phyloP scores from a whole-genome alignment of 2,113 vertebrate genomes.

The Sialia sialis region DNA sequence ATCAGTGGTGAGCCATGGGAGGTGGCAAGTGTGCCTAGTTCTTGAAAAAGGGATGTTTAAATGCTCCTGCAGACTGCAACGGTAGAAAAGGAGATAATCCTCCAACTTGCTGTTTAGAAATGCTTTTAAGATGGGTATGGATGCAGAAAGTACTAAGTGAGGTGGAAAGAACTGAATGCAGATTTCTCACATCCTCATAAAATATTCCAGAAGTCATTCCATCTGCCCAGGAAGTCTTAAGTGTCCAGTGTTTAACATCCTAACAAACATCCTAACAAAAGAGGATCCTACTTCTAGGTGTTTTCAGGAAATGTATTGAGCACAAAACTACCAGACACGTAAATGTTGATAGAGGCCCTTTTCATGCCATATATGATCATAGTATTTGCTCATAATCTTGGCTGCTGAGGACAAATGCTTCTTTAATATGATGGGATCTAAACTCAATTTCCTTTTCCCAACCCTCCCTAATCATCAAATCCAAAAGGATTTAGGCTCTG shows the following conservation, averaged over 20 bases:
- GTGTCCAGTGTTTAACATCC: background rate
- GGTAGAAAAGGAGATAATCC: background rate
- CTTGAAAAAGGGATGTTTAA: background rate
- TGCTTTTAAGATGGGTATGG: background rate
- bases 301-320: background rate
- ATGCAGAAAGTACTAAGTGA: background rate
- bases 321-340: background rate
- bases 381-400: background rate
- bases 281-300: background rate
- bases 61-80: background rate
- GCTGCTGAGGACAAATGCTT: background rate
- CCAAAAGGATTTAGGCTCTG: conserved; percentile 32
- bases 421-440: conserved; percentile 2
- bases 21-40: background rate
- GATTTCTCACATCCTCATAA: background rate
- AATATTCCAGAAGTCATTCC: background rate
- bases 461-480: background rate
- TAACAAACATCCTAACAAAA: background rate
- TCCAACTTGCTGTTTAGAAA: background rate
- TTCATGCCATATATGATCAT: background rate
- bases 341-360: background rate
- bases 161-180: background rate
- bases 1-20: background rate
- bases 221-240: background rate
- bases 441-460: conserved; percentile 12